Percentiles rank a stretch among this genome's conserved stretches.
These are phyloP conservation scores for Polymixis flavicincta DNA, from an alignment of 2,888 invertebrate genomes.

Conservation along the genomic window DNA sequence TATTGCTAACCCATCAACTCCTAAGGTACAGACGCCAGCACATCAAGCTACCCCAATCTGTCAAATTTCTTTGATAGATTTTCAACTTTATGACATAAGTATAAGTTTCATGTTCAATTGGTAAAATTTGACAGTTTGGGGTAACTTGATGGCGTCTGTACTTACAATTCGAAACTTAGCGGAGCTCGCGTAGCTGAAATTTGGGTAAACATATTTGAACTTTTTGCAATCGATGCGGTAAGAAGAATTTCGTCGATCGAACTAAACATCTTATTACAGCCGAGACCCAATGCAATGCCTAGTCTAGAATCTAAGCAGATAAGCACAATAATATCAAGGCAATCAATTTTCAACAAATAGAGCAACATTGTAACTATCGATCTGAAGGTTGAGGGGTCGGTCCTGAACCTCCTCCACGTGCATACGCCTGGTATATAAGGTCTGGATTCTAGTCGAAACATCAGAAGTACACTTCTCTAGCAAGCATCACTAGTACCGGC, in stretches of 20 bases:
- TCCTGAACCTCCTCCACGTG: slow-evolving; percentile 72
- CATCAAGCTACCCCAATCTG: too few relatives aligned
- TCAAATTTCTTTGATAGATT: too few relatives aligned
- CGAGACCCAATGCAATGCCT: slow-evolving; percentile 1
- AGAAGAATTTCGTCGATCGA: not conserved
- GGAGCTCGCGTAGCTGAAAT: not conserved
- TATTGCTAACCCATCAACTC: too few relatives aligned
- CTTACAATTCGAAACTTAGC: not conserved
- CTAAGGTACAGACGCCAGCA: too few relatives aligned
- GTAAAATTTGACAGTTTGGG: too few relatives aligned
- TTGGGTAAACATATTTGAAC: not conserved
- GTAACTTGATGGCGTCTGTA: too few relatives aligned
- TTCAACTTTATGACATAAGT: too few relatives aligned
- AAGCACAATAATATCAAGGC: slow-evolving; percentile 19
- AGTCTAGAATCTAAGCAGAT: slow-evolving; percentile 41
- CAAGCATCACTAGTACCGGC: slow-evolving; percentile 58
- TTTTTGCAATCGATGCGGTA: not conserved
- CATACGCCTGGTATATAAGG: slow-evolving; percentile 79
- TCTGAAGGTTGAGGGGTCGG: slow-evolving; percentile 54
- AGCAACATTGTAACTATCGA: slow-evolving; percentile 68
- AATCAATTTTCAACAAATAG: slow-evolving; percentile 52
- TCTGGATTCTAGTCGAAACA: not conserved
- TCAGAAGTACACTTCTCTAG: slow-evolving; percentile 83
- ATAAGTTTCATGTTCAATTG: too few relatives aligned
- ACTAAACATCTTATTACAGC: not conserved